A percentile compares a stretch with the other conserved stretches of the same genome.
Evolutionary conservation across 2,888 invertebrate genomes (phyloP).

Genomic region (Hemistola chrysoprasaria): DNA sequence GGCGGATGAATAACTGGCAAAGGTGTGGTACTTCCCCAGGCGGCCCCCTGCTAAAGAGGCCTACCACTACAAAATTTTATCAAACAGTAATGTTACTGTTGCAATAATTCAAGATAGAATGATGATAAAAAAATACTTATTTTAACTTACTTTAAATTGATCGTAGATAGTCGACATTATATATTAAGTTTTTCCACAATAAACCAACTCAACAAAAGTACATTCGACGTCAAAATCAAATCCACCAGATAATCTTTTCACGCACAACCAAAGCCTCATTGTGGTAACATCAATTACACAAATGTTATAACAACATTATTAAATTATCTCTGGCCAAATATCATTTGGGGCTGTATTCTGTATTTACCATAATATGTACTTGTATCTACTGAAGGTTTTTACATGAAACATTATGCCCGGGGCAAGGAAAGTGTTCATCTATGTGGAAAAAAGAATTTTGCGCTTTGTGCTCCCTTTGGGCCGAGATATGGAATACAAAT

Average conservation of each 20-base stretch:
- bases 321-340: constrained; percentile 33
- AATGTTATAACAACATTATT: constrained; percentile 33
- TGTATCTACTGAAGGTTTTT: constrained; percentile 35
- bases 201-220: too few species aligned
- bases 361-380: constrained; percentile 37
- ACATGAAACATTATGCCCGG: constrained; percentile 52
- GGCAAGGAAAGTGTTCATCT: constrained; percentile 57
- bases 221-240: not conserved
- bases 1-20: too few species aligned
- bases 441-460: constrained; percentile 59
- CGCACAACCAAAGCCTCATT: constrained; percentile 6
- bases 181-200: too few species aligned
- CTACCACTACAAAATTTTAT: too few species aligned
- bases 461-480: constrained; percentile 42
- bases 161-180: too few species aligned
- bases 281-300: constrained; percentile 29
- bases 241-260: constrained; percentile 7
- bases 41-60: too few species aligned
- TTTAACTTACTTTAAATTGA: too few species aligned
- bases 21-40: too few species aligned
- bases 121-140: too few species aligned
- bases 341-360: constrained; percentile 32
- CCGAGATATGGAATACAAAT: constrained; percentile 63
- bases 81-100: too few species aligned
- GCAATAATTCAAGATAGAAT: too few species aligned